Conservation (phyloP, 2,888 invertebrate species). For the Caenorhabditis sinica region DNA sequence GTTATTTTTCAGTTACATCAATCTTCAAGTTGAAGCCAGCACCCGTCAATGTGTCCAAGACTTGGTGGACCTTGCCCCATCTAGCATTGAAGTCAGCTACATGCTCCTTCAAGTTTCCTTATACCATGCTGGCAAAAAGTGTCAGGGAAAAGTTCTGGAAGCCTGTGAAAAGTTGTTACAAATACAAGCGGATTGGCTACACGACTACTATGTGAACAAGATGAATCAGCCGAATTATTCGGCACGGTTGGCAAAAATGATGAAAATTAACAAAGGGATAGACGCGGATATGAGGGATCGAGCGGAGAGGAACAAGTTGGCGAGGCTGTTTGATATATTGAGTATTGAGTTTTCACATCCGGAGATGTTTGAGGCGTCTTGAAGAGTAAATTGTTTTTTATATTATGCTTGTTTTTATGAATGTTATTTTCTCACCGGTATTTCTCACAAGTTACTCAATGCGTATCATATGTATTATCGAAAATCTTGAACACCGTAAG, state of each 20-base stretch:
- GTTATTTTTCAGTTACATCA: not conserved
- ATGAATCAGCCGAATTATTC: conserved; percentile 10
- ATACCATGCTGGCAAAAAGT: conserved; percentile 54
- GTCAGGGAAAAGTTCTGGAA: conserved; percentile 42
- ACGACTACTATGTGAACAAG: conserved; percentile 45
- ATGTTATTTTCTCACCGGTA: too few relatives aligned
- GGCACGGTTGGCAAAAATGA: conserved; percentile 9
- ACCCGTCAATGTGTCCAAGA: not conserved
- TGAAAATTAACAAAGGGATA: conserved; percentile 11
- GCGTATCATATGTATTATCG: too few relatives aligned
- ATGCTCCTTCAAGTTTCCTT: conserved; percentile 62
- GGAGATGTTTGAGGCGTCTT: conserved; percentile 33
- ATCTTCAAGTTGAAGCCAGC: not conserved
- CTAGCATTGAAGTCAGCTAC: conserved; percentile 58
- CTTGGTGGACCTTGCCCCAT: conserved; percentile 46
- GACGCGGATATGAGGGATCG: conserved; percentile 24
- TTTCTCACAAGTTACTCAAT: too few relatives aligned
- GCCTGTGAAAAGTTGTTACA: conserved; percentile 39
- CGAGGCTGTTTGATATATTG: conserved; percentile 16
- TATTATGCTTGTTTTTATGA: too few relatives aligned
- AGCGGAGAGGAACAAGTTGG: conserved; percentile 24
- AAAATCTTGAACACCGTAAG: too few relatives aligned
- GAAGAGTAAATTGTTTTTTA: not conserved
- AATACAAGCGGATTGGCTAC: conserved; percentile 55
- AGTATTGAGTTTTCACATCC: conserved; percentile 35